Evolutionary conservation across 2,113 vertebrate genomes (phyloP).

Genomic region (Grammomys dolichurus): DNA sequence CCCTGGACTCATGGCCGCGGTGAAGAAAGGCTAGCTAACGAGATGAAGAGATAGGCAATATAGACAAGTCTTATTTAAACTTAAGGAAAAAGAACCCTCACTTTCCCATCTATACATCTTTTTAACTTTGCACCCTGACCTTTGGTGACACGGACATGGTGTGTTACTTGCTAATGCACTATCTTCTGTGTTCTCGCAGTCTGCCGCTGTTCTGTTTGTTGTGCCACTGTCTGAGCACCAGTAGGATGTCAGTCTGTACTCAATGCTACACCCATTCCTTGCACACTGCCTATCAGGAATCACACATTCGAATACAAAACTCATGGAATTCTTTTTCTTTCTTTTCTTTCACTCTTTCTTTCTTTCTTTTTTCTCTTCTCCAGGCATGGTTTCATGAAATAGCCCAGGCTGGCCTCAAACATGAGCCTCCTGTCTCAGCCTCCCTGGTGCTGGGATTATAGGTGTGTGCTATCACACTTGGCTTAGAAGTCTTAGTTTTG

Average conservation of each 20-base stretch:
- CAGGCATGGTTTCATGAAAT: not conserved
- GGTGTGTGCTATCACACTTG: not conserved
- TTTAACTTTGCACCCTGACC: not conserved
- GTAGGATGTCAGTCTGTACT: not conserved
- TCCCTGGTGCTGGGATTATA: not conserved
- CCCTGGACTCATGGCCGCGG: fast-evolving
- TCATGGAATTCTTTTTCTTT: not conserved
- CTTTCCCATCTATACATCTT: not conserved
- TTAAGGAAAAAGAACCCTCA: not conserved
- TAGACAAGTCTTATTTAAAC: not conserved
- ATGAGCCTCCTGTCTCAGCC: not conserved
- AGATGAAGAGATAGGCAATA: not conserved
- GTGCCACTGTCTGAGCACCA: not conserved
- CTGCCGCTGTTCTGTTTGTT: not conserved
- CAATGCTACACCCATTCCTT: not conserved
- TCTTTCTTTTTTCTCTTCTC: too few relatives aligned
- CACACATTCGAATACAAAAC: not conserved
- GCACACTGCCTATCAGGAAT: not conserved
- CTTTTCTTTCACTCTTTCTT: not conserved
- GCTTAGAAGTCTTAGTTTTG: not conserved
- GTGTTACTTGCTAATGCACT: not conserved
- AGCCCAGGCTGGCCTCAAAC: not conserved
- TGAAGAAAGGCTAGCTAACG: not conserved
- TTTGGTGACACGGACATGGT: not conserved
- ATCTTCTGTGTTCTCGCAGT: not conserved